phyloP scores from a whole-genome alignment of 1,140 invertebrate genomes.

The Zaprionus africanus region DNA sequence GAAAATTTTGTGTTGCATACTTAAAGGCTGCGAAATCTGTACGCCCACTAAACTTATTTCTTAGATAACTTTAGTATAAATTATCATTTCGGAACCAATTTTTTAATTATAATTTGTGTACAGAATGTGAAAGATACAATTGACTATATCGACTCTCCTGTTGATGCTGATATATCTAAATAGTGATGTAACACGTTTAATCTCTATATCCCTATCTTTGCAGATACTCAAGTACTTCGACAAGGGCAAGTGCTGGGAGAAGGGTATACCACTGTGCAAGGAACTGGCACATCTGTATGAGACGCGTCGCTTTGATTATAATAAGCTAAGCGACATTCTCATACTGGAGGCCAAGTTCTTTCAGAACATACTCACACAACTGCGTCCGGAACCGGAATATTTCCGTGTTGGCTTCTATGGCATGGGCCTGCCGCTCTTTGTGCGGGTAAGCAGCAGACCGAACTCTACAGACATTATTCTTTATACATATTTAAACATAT shows the following conservation, averaged over 20 bases:
- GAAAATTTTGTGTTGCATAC: neutral
- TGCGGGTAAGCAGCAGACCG: constrained; percentile 88
- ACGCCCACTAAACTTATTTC: no score
- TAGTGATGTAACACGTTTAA: no score
- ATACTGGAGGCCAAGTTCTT: constrained; percentile 95
- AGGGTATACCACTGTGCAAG: constrained; percentile 96
- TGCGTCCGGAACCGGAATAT: constrained; percentile 97
- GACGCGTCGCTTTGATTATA: constrained; percentile 95
- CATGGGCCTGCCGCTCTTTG: constrained; percentile 95
- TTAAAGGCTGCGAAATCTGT: no score
- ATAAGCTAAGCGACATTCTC: constrained; percentile 92
- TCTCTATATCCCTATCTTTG: no score
- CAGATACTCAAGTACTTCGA: constrained; percentile 96
- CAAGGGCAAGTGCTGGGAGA: constrained; percentile 98
- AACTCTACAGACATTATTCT: neutral
- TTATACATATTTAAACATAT: neutral
- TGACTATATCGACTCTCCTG: neutral
- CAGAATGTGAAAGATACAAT: neutral
- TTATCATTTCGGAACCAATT: no score
- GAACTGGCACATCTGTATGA: constrained; percentile 96
- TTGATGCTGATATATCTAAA: no score
- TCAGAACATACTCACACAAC: constrained; percentile 94
- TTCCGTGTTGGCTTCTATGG: constrained; percentile 99
- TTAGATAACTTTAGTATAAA: no score
- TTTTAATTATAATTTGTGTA: no score